Percentiles rank a stretch among this genome's conserved stretches.
phyloP scores from a whole-genome alignment of 1,140 invertebrate species.

The Dryas iulia region DNA sequence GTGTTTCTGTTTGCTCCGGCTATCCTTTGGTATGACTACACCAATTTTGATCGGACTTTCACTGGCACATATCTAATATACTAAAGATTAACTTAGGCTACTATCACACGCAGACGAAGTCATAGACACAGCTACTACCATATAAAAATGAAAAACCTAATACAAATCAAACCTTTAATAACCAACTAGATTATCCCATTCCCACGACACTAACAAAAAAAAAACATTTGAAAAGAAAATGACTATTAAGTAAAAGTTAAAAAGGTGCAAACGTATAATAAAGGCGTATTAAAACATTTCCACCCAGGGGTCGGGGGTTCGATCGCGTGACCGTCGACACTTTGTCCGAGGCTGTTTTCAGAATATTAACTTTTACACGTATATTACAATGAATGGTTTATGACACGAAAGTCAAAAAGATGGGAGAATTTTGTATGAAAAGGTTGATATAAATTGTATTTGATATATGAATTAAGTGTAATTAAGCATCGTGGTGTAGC shows the following conservation, averaged over 20 bases:
- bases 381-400: constrained; percentile 16
- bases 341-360: constrained; percentile 10
- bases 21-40: no score
- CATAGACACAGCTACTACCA: no score
- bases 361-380: constrained; percentile 20
- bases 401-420: constrained; percentile 6
- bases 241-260: constrained; percentile 4
- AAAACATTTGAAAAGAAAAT: neutral
- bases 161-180: neutral
- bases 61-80: no score
- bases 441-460: neutral
- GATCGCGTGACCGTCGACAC: constrained; percentile 7
- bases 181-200: neutral
- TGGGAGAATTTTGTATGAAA: no score
- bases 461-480: constrained; percentile 6
- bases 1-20: no score
- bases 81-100: no score
- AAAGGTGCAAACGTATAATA: constrained; percentile 26
- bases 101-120: no score
- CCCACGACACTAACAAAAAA: neutral
- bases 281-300: constrained; percentile 25
- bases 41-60: no score
- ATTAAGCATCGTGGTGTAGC: neutral
- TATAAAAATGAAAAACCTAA: neutral
- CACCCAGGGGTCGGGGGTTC: constrained; percentile 3